A percentile compares a stretch with the other conserved stretches of the same genome.
Conservation (phyloP, 2,113 vertebrate genomes). For the Pipa parva region DNA sequence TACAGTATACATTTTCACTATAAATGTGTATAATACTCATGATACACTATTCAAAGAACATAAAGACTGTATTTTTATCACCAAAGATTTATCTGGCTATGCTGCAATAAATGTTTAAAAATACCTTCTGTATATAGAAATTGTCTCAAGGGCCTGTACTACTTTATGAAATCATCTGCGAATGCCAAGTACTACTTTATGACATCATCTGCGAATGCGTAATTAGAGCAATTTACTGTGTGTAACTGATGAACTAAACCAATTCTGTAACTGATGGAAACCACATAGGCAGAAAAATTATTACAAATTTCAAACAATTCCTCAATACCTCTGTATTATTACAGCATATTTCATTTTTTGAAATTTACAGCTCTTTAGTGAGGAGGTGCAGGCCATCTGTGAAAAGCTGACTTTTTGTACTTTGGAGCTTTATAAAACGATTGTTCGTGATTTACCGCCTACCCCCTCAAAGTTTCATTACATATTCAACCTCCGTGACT, state of each 20-base stretch:
- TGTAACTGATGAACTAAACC: too few species aligned
- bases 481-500: conserved; percentile 91
- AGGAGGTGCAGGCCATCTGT: conserved; percentile 64
- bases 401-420: conserved; percentile 81
- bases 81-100: too few species aligned
- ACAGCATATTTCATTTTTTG: not conserved
- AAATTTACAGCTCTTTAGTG: conserved; percentile 71
- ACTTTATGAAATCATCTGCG: too few species aligned
- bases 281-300: not conserved
- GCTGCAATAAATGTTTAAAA: too few species aligned
- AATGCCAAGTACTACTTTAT: too few species aligned
- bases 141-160: too few species aligned
- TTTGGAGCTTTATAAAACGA: conserved; percentile 75
- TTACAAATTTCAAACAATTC: not conserved
- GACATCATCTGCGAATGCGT: not conserved
- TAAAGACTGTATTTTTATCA: too few species aligned
- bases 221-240: not conserved
- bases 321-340: not conserved
- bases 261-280: too few species aligned
- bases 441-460: conserved; percentile 81
- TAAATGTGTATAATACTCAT: too few species aligned
- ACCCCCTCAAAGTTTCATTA: conserved; percentile 97
- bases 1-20: too few species aligned
- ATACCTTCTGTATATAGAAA: too few species aligned
- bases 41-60: too few species aligned